A percentile compares a stretch with the other conserved stretches of the same genome.
Evolutionary conservation across 1,140 invertebrate genomes (phyloP).

Genomic region (Ectropis grisescens): DNA sequence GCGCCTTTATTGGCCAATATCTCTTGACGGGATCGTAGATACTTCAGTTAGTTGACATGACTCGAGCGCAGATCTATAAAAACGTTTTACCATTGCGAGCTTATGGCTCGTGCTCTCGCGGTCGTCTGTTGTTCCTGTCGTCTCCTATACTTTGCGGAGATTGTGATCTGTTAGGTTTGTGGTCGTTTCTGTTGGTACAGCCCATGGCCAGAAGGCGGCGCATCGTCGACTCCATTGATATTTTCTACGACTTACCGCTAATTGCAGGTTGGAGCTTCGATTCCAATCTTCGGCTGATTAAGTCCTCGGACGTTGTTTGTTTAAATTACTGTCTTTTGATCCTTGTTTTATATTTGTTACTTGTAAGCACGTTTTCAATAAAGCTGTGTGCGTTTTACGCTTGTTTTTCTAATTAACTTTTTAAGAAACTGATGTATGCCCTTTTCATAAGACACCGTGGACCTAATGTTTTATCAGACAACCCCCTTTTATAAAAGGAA

Average conservation of each 20-base stretch:
- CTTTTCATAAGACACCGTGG: no score
- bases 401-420: no score
- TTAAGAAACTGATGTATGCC: no score
- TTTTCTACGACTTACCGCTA: conserved; percentile 47
- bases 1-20: conserved; percentile 37
- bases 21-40: conserved; percentile 24
- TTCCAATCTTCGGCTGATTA: conserved; percentile 35
- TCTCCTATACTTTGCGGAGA: conserved; percentile 5
- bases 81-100: conserved; percentile 17
- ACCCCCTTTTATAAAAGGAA: no score
- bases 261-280: conserved; percentile 41
- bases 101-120: conserved; percentile 2
- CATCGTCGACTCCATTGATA: conserved; percentile 36
- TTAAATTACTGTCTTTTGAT: no score
- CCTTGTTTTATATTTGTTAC: no score
- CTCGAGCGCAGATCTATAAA: conserved; percentile 18
- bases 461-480: no score
- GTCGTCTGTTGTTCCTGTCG: not conserved
- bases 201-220: conserved; percentile 13
- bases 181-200: no score
- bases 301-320: conserved; percentile 44
- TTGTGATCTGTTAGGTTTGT: conserved; percentile 22
- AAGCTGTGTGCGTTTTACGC: no score
- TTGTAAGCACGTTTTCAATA: no score
- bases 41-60: conserved; percentile 29